Base-by-base conservation (phyloP, 1,140 invertebrate species). In the Apocrypta bakeri region DNA sequence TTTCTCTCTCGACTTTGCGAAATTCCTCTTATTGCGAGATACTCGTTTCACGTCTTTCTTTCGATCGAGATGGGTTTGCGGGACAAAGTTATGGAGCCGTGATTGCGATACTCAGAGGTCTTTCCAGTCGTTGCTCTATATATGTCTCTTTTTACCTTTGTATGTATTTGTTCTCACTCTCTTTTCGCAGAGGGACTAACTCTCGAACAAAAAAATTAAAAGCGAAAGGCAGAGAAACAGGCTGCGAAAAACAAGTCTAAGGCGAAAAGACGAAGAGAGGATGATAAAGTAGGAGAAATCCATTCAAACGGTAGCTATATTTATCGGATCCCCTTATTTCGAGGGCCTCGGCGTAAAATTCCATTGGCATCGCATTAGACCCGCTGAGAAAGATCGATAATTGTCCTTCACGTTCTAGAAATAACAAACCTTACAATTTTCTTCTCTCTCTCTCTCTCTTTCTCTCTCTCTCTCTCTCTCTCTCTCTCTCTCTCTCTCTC, bases 31-130 rank as follows among this genome's bases (percentile, higher is more conserved):
- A 83, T 79, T 61, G 76, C 68, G 63, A 9, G 21, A 56, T 14
- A 56, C 48, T 56, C 42, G 21, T 63, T 61, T 12, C 74, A 9
- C 21, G 17, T 48, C 61, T 37, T 31, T 17, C 48, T 40, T 56
- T 31, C 72, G 27, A 81, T 75, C 79, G 48, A 71, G 31, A 61
- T 37, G 42, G 31, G 6, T 21, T 24, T 2, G 61, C 29, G 64
- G 66, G 81, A 82, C 81, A 73, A 83, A 83, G 81, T 83, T 83
- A 83, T 79, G 75, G 75, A 64, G 68, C 76, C 27, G 69, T 83
- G 81, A 83, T 83, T 83, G 81, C 68, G 64, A 83, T 74, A 79
- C 81, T 83, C 76, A 69, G 25, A 48, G 40, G 73, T 40, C n/a
- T 76, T 82, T 72, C 66, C 61, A 76, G 63, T 71, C 68, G 40